phyloP scores from a whole-genome alignment of 1,140 invertebrate genomes.

The Magallana ariakensis region DNA sequence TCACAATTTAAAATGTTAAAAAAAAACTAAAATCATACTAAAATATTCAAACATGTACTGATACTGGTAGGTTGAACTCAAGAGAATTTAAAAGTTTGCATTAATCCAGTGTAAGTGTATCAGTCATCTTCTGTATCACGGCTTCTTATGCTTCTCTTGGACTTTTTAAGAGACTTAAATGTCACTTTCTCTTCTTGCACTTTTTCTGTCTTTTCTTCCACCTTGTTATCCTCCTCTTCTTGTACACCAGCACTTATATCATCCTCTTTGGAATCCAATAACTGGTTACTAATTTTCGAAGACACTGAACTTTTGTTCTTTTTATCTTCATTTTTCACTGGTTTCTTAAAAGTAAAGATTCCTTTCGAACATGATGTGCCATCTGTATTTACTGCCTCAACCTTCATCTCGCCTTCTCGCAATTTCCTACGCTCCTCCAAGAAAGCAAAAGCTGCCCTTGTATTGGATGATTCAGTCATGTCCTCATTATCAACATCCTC shows the following conservation, averaged over 20 bases:
- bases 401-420: slow-evolving; percentile 53
- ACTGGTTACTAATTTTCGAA: not conserved
- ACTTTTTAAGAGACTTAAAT: slow-evolving; percentile 47
- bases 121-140: not conserved
- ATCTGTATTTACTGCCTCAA: slow-evolving; percentile 50
- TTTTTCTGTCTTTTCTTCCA: not conserved
- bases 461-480: slow-evolving; percentile 64
- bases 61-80: too few relatives aligned
- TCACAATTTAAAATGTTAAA: not conserved
- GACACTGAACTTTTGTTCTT: not conserved
- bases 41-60: not conserved
- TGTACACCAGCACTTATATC: not conserved
- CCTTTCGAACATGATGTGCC: slow-evolving; percentile 61
- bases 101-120: not conserved
- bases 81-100: too few relatives aligned
- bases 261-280: slow-evolving; percentile 6
- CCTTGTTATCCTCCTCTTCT: not conserved
- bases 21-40: not conserved
- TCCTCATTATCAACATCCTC: slow-evolving; percentile 63
- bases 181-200: slow-evolving; percentile 26
- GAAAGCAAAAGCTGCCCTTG: slow-evolving; percentile 67
- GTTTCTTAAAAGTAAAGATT: slow-evolving; percentile 59
- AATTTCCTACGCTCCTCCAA: slow-evolving; percentile 63
- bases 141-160: slow-evolving; percentile 17
- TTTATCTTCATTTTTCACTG: slow-evolving; percentile 41